These are phyloP conservation scores for Athene noctua DNA, from an alignment of 2,113 vertebrate species.

Conservation along the genomic window DNA sequence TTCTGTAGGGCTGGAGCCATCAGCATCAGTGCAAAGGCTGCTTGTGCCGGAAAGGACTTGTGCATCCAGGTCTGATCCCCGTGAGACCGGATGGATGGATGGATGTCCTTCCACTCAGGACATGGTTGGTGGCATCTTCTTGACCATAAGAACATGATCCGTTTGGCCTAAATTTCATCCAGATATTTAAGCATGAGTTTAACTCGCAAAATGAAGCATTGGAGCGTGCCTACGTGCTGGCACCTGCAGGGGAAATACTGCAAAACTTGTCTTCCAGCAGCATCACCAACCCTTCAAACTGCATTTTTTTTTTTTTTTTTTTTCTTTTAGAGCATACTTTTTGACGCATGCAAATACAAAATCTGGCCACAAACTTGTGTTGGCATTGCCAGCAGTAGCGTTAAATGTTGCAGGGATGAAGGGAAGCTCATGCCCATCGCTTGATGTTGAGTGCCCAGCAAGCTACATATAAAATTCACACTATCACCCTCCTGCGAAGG, in stretches of 20 bases:
- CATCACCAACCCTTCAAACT: not conserved
- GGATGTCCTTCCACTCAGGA: not conserved
- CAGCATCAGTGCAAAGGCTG: not conserved
- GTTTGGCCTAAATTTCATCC: not conserved
- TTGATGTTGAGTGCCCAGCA: not conserved
- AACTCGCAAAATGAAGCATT: not conserved
- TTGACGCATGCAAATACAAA: not conserved
- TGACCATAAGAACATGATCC: not conserved
- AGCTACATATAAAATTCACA: not conserved
- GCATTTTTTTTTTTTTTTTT: not conserved
- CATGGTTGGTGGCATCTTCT: not conserved
- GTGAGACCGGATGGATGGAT: not conserved
- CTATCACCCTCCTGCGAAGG: not conserved
- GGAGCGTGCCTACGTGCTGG: accelerated
- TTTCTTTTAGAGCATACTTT: not conserved
- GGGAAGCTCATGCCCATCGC: not conserved
- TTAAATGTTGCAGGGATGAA: not conserved
- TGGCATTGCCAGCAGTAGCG: accelerated
- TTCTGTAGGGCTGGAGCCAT: not conserved
- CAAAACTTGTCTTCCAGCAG: not conserved
- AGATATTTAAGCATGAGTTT: not conserved
- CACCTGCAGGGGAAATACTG: accelerated
- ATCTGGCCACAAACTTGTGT: not conserved
- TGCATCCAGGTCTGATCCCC: not conserved
- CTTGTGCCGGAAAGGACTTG: not conserved